Percentiles rank a stretch among this genome's conserved stretches.
These are phyloP conservation scores for Agrilus planipennis DNA, from an alignment of 1,140 invertebrate genomes.

Conservation along the genomic window DNA sequence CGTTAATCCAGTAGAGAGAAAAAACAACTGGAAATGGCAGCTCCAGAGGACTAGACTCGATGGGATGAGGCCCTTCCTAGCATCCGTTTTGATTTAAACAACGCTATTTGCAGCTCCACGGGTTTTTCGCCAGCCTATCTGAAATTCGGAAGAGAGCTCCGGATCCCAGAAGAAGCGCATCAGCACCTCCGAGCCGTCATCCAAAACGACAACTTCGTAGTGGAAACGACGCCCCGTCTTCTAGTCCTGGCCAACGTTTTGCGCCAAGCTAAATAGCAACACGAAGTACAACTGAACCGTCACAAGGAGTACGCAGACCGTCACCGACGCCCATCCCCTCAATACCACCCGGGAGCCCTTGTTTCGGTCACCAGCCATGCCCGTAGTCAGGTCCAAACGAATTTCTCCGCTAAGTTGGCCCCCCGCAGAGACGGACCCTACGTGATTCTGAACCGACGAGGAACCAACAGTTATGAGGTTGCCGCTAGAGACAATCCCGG, in stretches of 20 bases:
- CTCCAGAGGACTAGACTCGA: too few relatives aligned
- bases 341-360: not conserved
- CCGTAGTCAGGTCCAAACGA: not conserved
- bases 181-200: not conserved
- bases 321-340: not conserved
- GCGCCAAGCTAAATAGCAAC: not conserved
- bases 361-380: not conserved
- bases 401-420: not conserved
- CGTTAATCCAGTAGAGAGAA: too few relatives aligned
- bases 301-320: not conserved
- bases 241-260: not conserved
- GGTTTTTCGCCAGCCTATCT: not conserved
- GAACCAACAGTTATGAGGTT: slow-evolving; percentile 20
- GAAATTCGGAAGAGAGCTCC: not conserved
- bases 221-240: not conserved
- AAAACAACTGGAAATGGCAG: too few relatives aligned
- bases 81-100: too few relatives aligned
- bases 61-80: too few relatives aligned
- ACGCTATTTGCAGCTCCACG: too few relatives aligned
- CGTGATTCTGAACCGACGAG: too few relatives aligned
- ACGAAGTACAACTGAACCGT: too few relatives aligned
- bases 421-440: not conserved
- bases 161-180: not conserved
- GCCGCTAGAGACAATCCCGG: slow-evolving; percentile 2
- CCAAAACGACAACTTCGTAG: not conserved